Percentiles rank a stretch among this genome's conserved stretches.
These are phyloP conservation scores for Erythrocercus mccallii DNA, from an alignment of 2,113 vertebrate genomes.

Conservation along the genomic window DNA sequence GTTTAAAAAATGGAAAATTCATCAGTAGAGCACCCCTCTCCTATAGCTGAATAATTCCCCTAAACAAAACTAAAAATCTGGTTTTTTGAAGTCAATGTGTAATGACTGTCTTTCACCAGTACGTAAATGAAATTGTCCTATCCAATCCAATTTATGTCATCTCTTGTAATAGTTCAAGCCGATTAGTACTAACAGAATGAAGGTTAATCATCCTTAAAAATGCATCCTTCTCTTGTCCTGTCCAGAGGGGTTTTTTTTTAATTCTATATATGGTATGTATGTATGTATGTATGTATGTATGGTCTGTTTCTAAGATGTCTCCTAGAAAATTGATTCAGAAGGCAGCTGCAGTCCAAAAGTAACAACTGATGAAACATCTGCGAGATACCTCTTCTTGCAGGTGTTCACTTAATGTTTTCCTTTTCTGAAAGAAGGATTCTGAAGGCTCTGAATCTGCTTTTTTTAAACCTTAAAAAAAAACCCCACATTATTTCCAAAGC, in stretches of 20 bases:
- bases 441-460: not conserved
- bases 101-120: not conserved
- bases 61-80: not conserved
- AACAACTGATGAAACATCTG: not conserved
- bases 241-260: no score
- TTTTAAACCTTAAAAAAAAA: not conserved
- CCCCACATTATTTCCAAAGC: not conserved
- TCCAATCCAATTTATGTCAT: not conserved
- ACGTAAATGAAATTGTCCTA: not conserved
- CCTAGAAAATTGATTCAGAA: not conserved
- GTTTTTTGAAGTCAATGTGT: not conserved
- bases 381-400: not conserved
- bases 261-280: no score
- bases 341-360: not conserved
- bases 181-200: not conserved
- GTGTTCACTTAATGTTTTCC: not conserved
- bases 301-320: not conserved
- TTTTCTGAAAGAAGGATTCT: not conserved
- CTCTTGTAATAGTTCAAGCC: not conserved
- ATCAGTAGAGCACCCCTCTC: rapidly evolving
- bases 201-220: not conserved
- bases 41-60: not conserved
- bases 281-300: no score
- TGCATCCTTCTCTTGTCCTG: rapidly evolving
- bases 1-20: not conserved